Conservation (phyloP, 2,113 vertebrate genomes). For the Guaruba guarouba region DNA sequence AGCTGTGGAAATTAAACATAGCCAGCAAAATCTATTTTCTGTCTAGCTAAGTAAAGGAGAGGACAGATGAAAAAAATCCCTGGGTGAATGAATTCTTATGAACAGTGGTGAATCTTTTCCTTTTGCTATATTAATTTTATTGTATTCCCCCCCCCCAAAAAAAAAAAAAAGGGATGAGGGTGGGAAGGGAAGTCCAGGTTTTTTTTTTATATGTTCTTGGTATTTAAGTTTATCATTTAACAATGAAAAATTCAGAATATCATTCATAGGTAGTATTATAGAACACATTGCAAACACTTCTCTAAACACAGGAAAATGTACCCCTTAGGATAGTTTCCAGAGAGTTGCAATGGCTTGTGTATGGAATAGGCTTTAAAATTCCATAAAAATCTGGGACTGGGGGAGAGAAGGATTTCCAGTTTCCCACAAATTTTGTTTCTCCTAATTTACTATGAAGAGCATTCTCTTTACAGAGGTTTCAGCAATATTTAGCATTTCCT, state of each 20-base stretch:
- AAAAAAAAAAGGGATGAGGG: not conserved
- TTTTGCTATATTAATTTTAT: slow-evolving; percentile 18
- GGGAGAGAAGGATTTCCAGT: not conserved
- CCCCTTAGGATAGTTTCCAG: not conserved
- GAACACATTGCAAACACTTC: not conserved
- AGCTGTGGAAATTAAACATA: slow-evolving; percentile 57
- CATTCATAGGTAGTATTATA: not conserved
- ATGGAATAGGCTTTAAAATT: not conserved
- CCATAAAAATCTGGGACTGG: not conserved
- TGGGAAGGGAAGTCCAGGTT: not conserved
- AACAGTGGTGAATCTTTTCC: not conserved
- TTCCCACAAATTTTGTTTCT: not conserved
- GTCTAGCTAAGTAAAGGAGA: slow-evolving; percentile 32
- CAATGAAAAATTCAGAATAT: not conserved
- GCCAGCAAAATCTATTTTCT: slow-evolving; percentile 58
- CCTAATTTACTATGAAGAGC: not conserved
- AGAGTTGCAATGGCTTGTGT: not conserved
- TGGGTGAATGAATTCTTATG: not conserved
- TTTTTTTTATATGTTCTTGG: not conserved
- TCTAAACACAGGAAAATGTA: not conserved
- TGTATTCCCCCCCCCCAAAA: not conserved
- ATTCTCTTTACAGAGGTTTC: not conserved
- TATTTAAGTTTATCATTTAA: not conserved
- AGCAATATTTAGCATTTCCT: not conserved
- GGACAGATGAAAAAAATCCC: slow-evolving; percentile 55